Base-by-base conservation (phyloP, 92 coral and sea anemone species). In the Porites rus region DNA sequence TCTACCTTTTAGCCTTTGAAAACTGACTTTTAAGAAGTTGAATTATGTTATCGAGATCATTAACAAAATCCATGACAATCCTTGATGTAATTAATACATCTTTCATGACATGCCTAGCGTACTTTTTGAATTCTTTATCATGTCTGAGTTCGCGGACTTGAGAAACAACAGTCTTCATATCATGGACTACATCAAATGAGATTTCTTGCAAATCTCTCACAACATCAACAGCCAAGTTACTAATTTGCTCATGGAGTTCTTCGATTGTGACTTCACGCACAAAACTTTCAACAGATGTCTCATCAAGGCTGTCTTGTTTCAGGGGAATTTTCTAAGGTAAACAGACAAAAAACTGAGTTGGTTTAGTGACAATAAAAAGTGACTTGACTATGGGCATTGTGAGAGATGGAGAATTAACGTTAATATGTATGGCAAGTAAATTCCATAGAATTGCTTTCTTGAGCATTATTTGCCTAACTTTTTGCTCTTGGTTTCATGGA, bases 181-280 rank as follows among this genome's bases (percentile, higher is more conserved):
- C 95, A 54, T 81, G 89, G 38, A 94, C 95, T 75, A 92, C 88
- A 43, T 78, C 86, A 80, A 92, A 84, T 72, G 98, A 94, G 74
- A 94, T 89, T 82, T 94, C 95, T 81, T 94, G 98, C 58, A 94
- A 88, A 68, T 92, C 98, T 82, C 84, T 86, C n/a, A 94, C 95
- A 60, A 94, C 78, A 8, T 88, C 93, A 77, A 94, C 74, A 50
- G 93, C 98, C 86, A 90, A 77, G 87, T 92, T 89, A 58, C 79
- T 81, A 59, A 94, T 92, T 62, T 89, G 81, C 16, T 92, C 92
- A 65, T 78, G 88, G 74, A 91, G 67, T 80, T 91, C 92, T 64
- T 94, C 95, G 59, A 74, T 85, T 74, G 79, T 62, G 70, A 86
- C 89, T 66, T 91, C 95, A 74, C 85, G 90, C 74, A 90, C 82